Percentiles rank a stretch among this genome's conserved stretches.
Conservation (phyloP, 1,140 invertebrate species). For the Cherax quadricarinatus region DNA sequence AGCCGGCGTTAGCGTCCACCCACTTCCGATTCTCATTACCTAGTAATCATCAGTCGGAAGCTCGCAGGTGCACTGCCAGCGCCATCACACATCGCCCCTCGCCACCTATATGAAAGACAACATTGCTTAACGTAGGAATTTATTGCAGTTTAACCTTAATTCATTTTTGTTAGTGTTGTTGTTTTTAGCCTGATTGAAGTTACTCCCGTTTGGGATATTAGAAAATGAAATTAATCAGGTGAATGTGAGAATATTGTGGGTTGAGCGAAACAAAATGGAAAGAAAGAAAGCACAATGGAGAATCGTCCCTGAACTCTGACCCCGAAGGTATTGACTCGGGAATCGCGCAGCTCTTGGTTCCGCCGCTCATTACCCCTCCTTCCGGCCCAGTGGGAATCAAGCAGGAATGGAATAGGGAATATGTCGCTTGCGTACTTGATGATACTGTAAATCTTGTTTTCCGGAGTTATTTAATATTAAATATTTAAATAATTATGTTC, state of each 20-base stretch:
- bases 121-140: too few species aligned
- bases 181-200: too few species aligned
- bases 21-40: constrained; percentile 66
- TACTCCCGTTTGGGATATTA: too few species aligned
- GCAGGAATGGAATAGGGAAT: background rate
- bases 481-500: too few species aligned
- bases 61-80: background rate
- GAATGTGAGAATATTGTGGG: too few species aligned
- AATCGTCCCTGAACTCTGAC: constrained; percentile 26
- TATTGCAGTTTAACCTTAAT: too few species aligned
- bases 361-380: constrained; percentile 51
- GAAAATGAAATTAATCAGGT: too few species aligned
- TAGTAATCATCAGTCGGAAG: constrained; percentile 55
- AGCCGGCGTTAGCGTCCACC: constrained; percentile 50
- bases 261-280: constrained; percentile 38
- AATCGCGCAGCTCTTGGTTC: constrained; percentile 43
- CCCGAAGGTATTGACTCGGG: constrained; percentile 2
- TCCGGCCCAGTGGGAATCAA: constrained; percentile 59
- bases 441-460: too few species aligned
- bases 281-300: background rate
- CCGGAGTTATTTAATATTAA: too few species aligned
- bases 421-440: too few species aligned
- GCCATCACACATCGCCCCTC: background rate
- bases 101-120: too few species aligned
- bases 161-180: too few species aligned